Evolutionary conservation across 2,888 invertebrate genomes (phyloP).

Genomic region (Polymixis lichenea): DNA sequence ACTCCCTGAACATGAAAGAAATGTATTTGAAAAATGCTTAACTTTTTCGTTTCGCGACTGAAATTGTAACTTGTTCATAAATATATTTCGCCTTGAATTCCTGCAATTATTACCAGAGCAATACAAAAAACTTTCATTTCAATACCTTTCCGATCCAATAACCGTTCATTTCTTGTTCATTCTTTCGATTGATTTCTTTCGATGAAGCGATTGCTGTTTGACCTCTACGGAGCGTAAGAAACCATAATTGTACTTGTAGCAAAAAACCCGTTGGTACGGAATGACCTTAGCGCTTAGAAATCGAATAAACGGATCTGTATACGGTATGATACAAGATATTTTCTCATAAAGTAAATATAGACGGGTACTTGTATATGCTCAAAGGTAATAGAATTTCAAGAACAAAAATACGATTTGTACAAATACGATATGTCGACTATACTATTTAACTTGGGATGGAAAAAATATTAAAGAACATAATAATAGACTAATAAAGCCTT

Average conservation of each 20-base stretch:
- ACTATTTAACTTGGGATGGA: no score
- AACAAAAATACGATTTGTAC: no score
- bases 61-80: neutral
- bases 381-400: no score
- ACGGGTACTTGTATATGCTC: no score
- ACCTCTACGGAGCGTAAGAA: constrained; percentile 21
- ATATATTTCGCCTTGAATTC: constrained; percentile 24
- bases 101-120: constrained; percentile 13
- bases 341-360: no score
- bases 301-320: neutral
- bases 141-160: constrained; percentile 40
- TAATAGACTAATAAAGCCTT: no score
- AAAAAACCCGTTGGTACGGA: constrained; percentile 3
- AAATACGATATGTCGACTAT: no score
- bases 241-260: constrained; percentile 23
- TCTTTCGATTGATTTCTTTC: constrained; percentile 43
- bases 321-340: neutral
- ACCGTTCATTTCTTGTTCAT: constrained; percentile 33
- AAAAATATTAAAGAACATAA: no score
- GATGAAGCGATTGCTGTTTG: constrained; percentile 48
- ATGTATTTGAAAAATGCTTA: neutral
- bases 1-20: neutral
- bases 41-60: neutral
- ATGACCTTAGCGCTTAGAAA: neutral
- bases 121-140: constrained; percentile 39